Conservation (phyloP, 1,140 invertebrate species). For the Meteorus sp. region DNA sequence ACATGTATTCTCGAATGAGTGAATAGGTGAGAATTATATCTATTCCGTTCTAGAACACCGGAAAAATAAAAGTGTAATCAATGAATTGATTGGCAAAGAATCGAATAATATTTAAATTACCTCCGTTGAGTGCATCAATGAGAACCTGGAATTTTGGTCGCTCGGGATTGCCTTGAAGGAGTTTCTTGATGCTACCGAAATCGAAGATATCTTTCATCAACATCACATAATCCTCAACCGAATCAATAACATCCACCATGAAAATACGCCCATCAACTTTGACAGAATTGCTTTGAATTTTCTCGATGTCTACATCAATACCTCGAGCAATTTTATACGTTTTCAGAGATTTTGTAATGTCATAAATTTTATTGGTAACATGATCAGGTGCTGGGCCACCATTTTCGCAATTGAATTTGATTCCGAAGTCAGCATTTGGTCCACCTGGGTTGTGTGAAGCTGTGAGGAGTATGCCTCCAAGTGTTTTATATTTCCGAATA, state of each 20-base stretch:
- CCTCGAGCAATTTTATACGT: slow-evolving; percentile 80
- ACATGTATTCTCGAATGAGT: background rate
- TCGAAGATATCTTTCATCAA: slow-evolving; percentile 99
- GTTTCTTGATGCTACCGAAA: slow-evolving; percentile 77
- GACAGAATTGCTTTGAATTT: slow-evolving; percentile 59
- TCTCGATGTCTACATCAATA: slow-evolving; percentile 75
- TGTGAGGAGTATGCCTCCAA: slow-evolving; percentile 94
- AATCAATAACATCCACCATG: slow-evolving; percentile 89
- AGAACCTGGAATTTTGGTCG: slow-evolving; percentile 79
- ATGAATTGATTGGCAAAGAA: too few relatives aligned
- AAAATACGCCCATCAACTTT: slow-evolving; percentile 76
- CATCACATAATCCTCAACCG: slow-evolving; percentile 85
- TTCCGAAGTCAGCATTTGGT: slow-evolving; percentile 96
- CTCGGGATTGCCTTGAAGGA: slow-evolving; percentile 71
- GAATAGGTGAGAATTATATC: too few relatives aligned
- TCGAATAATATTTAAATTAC: too few relatives aligned
- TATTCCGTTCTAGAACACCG: too few relatives aligned
- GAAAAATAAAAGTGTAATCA: too few relatives aligned
- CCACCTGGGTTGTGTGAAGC: slow-evolving; percentile 99
- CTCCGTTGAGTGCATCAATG: slow-evolving; percentile 94
- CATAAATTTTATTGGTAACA: slow-evolving; percentile 88
- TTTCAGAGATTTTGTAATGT: slow-evolving; percentile 76
- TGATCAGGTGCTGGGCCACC: slow-evolving; percentile 94
- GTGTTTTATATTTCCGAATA: slow-evolving; percentile 85
- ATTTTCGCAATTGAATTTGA: slow-evolving; percentile 97